Evolutionary conservation across 2,113 vertebrate species (phyloP), one percentile per base, ranked within the genome.

Genomic region (Microcebus jonahi): DNA sequence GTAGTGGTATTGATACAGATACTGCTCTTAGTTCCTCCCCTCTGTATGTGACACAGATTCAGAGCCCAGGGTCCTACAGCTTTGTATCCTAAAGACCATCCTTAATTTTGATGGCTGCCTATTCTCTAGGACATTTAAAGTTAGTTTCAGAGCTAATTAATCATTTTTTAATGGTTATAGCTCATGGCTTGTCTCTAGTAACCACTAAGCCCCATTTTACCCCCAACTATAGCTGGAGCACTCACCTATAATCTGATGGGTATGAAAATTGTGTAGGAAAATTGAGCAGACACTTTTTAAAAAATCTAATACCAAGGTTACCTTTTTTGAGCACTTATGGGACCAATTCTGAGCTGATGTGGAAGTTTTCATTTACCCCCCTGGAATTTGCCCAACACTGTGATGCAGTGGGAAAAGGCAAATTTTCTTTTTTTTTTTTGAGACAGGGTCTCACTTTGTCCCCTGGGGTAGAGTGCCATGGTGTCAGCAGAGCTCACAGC

Each of bases 131-230:
- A 63, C 63, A 50, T 48, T 86, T 88, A 57, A 95, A 87, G 63
- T 91, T 61, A 48, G 12, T 71, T 45, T 77, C 88, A 50, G 5
- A 82, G 25, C 67, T 80, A 34, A 86, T 45, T 20, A 59, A 27
- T 27, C 17, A 9, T 59, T 59, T 81, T 81, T 55, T 55, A 25
- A 68, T n/a, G 29, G 10, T 91, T 73, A 68, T 65, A 84, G 29
- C 23, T 94, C 25, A 45, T 29, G 55, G 34, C 81, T 95, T 89
- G 50, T 90, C 14, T 86, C 31, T 96, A 50, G 36, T 88, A 79
- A 68, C 25, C 18, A 14, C 27, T n/a, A 70, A 87, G 6, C 15
- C 5, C 27, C 34, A 15, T 50, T 75, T 91, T 45, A 31, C 57
- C 5, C 70, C 68, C 57, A 88, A 11, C 57, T 53, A 75, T 11